These are phyloP conservation scores for Vandiemenella viatica DNA, from an alignment of 2,888 invertebrate genomes.

Conservation along the genomic window DNA sequence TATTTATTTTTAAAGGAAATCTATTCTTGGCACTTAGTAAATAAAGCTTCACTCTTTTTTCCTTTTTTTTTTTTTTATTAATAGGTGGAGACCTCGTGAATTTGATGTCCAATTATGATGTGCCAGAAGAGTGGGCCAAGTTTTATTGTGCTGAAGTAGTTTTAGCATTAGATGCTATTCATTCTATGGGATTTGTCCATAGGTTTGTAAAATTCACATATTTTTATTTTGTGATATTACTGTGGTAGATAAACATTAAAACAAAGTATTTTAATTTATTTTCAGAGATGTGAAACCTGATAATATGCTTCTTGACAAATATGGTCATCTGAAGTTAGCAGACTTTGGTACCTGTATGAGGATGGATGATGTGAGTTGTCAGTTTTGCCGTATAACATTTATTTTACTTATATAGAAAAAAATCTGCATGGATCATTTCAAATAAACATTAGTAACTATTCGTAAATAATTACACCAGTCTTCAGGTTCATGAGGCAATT, in stretches of 20 bases:
- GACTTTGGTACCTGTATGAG: conserved; percentile 99
- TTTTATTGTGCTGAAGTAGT: conserved; percentile 98
- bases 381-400: no score
- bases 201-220: conserved; percentile 25
- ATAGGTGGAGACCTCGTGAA: conserved; percentile 95
- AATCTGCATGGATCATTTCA: no score
- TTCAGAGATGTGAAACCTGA: conserved; percentile 97
- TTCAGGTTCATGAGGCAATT: no score
- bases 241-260: no score
- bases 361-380: conserved; percentile 61
- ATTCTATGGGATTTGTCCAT: conserved; percentile 87
- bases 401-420: no score
- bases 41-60: no score
- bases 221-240: neutral
- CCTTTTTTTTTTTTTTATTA: conserved; percentile 5
- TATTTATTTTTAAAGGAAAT: no score
- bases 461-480: no score
- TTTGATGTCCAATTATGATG: conserved; percentile 95
- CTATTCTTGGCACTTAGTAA: no score
- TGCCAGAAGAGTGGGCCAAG: conserved; percentile 96
- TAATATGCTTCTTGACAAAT: conserved; percentile 89
- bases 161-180: conserved; percentile 92
- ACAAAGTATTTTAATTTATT: conserved; percentile 3
- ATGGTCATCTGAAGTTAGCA: conserved; percentile 94
- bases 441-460: no score